Base-by-base conservation (phyloP, 2,888 invertebrate species). In the Troilus luridus region DNA sequence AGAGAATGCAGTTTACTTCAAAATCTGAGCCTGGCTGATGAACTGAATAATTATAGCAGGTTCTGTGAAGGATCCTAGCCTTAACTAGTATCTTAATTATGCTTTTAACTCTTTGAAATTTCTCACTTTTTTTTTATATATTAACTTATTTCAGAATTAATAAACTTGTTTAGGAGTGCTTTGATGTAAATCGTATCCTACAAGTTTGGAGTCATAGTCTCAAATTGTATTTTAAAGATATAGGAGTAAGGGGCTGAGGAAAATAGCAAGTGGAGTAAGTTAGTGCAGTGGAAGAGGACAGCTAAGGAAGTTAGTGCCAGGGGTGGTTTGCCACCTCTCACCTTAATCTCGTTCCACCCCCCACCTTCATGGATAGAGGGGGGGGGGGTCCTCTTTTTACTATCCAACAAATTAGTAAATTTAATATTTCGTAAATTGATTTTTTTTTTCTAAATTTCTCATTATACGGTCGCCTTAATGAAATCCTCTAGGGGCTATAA, bases 231-330 rank as follows among this genome's bases (percentile, higher is more conserved):
- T 41, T 24, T 14, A 72, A 72, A 72, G 72, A 67, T 12, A 12
- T 17, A 24, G 67, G 67, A 24, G 67, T 67, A 67, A 54, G 81
- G 81, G 9, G 11, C 56, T 10, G 24, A 24, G 24, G 67, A 67
- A 67, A 67, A 67, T 24, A 67, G 24, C 12, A 67, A 67, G 24
- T 24, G 24, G n/a, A 24, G 12, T 67, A 67, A 24, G 67, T 67
- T 67, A 67, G 67, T 67, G 56, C 85, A 85, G 85, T 41, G 56
- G 56, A 85, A 85, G 85, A 56, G 54, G 21, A 17, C 0, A n/a
- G 56, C 21, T 85, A 85, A 85, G 56, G 54, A n/a, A 56, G 85
- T 85, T 85, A 85, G 85, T 85, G 85, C 85, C 85, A 85, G 56
- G 56, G 27, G 21, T 85, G 85, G 54, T 85, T 85, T 85, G 85